Evolutionary conservation across 2,113 vertebrate genomes (phyloP), one percentile per base, ranked within the genome.

Genomic region (Chauna torquata): DNA sequence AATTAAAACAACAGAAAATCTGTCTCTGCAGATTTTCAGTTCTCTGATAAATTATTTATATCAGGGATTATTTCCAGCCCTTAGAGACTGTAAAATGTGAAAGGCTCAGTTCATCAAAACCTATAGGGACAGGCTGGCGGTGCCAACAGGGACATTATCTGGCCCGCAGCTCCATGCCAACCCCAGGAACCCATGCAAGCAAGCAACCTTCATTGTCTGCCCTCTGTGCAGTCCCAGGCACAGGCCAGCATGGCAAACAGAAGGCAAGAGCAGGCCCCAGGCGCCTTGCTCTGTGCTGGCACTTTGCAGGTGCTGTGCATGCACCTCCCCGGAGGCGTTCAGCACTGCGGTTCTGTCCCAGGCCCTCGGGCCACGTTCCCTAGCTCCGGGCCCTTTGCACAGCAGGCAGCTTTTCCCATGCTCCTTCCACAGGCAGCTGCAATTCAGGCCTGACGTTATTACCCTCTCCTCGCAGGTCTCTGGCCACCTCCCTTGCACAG

Each of bases 191-290:
- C 8, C n/a, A 16, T 15, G 3, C 27, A 20, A 36, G 74, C 28
- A 17, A 13, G 34, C 34, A 14, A 5, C 17, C 3, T 2, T 30
- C 32, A 3, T 16, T 5, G 4, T 5, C 40, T 6, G 70, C 5
- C 12, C 8, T 12, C 42, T 1, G 7, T 2, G 19, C 2, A 2
- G 27, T 3, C 27, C 79, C 2, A 7, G 62, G 18, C 13, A 14
- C 8, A 6, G 19, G 3, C 32, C 25, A 1, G 36, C 18, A 5
- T 0, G 3, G 64, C 25, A 4, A 12, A 2, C 6, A 1, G 49
- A 22, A 45, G 18, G 68, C n/a, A 3, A 2, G 30, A 19, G 44
- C 44, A 44, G 59, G 40, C 25, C 34, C 34, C 4, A 2, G 9
- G 49, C 32, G 16, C 16, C 32, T 32, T 42, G 42, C 42, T 42